Conservation (phyloP, 2,113 vertebrate species). For the Thunnus thynnus region DNA sequence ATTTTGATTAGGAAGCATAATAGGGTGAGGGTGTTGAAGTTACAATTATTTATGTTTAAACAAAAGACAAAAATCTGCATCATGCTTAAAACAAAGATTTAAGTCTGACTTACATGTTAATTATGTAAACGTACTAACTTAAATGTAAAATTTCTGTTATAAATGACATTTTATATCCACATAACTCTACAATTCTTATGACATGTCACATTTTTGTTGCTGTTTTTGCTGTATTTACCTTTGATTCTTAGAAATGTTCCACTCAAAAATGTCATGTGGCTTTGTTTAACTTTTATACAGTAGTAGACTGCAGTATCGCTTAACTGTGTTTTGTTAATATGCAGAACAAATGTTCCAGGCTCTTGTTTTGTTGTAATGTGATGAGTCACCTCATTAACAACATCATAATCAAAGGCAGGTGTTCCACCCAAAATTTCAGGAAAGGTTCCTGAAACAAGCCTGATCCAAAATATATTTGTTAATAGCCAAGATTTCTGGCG, state of each 20-base stretch:
- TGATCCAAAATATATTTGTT: slow-evolving; percentile 42
- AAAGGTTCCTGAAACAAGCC: slow-evolving; percentile 48
- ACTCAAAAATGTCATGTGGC: slow-evolving; percentile 1
- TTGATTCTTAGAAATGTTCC: slow-evolving; percentile 20
- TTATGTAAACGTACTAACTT: too few relatives aligned
- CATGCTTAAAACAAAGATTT: too few relatives aligned
- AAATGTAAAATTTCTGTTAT: too few relatives aligned
- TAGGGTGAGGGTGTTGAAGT: too few relatives aligned
- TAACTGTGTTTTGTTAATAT: background rate
- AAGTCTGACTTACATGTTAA: too few relatives aligned
- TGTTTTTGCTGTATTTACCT: slow-evolving; percentile 19
- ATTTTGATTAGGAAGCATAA: too few relatives aligned
- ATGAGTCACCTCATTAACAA: accelerated
- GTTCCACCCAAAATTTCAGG: slow-evolving; percentile 50
- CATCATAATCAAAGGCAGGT: accelerated
- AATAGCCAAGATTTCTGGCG: accelerated
- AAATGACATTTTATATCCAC: too few relatives aligned
- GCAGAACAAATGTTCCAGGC: background rate
- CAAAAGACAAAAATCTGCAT: too few relatives aligned
- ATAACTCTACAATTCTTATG: too few relatives aligned
- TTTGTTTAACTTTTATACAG: slow-evolving; percentile 23
- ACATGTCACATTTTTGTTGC: too few relatives aligned
- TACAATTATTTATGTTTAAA: too few relatives aligned
- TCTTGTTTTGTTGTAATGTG: slow-evolving; percentile 10
- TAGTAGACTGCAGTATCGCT: slow-evolving; percentile 60